Percentiles rank a stretch among this genome's conserved stretches.
phyloP scores from a whole-genome alignment of 2,797 vertebrate species.

The Muscicapa comitata region DNA sequence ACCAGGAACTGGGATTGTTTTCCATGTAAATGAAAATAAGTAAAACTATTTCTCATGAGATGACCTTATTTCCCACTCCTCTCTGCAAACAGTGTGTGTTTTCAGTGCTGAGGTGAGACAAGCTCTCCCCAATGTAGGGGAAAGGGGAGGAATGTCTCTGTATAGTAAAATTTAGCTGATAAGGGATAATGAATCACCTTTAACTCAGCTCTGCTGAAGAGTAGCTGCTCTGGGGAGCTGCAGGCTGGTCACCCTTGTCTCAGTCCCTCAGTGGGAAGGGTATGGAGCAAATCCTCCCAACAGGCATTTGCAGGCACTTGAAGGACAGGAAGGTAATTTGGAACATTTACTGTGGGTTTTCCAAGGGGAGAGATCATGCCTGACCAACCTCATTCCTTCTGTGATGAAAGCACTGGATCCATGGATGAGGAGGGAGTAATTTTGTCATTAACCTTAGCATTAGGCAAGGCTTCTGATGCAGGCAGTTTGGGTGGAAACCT shows the following conservation, averaged over 20 bases:
- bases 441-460: neutral
- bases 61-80: conserved; percentile 4
- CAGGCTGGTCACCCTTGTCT: neutral
- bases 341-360: neutral
- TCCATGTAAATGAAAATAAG: neutral
- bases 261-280: neutral
- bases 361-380: neutral
- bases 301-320: neutral
- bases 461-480: neutral
- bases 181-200: conserved; percentile 55
- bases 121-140: conserved; percentile 22
- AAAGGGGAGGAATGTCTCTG: conserved; percentile 64
- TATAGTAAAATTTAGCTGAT: conserved; percentile 42
- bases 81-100: neutral
- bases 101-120: neutral
- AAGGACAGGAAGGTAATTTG: neutral
- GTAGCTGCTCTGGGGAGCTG: neutral
- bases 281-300: neutral
- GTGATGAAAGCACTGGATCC: neutral
- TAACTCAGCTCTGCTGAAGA: neutral
- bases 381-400: neutral
- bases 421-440: neutral
- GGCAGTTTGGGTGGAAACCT: neutral
- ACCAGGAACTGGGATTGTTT: neutral
- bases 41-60: neutral